These are phyloP conservation scores for Burhinus oedicnemus DNA, from an alignment of 2,113 vertebrate genomes.

Conservation along the genomic window DNA sequence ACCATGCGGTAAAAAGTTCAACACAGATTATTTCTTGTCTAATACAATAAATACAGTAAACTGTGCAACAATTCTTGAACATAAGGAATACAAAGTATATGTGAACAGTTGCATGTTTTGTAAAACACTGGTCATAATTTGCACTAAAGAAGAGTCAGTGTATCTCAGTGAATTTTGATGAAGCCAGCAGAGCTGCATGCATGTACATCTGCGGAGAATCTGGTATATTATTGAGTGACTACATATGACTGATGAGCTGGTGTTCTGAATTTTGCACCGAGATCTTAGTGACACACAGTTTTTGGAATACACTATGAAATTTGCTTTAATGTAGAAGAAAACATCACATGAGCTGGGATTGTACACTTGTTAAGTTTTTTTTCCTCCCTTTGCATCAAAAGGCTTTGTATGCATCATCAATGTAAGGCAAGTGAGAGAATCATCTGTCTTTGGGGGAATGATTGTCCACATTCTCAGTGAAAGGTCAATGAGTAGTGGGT, in stretches of 20 bases:
- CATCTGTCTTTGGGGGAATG: slow-evolving; percentile 72
- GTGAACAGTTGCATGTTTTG: background rate
- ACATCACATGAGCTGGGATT: background rate
- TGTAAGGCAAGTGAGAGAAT: slow-evolving; percentile 50
- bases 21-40: background rate
- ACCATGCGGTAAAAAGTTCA: background rate
- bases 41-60: background rate
- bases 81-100: background rate
- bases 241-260: background rate
- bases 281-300: background rate
- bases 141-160: background rate
- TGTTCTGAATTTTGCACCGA: background rate
- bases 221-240: background rate
- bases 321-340: background rate
- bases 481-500: slow-evolving; percentile 77
- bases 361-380: background rate
- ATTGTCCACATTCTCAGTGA: slow-evolving; percentile 64
- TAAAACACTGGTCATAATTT: background rate
- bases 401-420: slow-evolving; percentile 44
- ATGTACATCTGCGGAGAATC: background rate
- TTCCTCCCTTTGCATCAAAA: background rate
- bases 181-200: background rate
- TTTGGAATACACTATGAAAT: background rate
- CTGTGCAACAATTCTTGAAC: background rate
- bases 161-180: background rate